Evolutionary conservation across 2,888 invertebrate species (phyloP).

Genomic region (Furcula furcula): DNA sequence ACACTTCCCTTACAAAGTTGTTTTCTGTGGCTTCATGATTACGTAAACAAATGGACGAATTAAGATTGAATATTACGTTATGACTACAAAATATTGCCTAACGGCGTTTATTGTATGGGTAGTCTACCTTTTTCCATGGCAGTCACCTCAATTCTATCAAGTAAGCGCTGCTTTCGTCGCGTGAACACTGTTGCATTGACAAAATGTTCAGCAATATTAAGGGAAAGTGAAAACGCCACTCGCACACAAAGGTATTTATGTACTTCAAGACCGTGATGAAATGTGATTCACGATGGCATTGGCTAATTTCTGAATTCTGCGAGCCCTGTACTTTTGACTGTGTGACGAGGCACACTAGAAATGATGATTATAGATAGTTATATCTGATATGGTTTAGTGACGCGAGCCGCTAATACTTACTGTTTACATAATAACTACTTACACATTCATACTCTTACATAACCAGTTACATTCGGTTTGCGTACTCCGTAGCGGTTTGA

Average conservation of each 20-base stretch:
- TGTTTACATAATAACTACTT: constrained; percentile 43
- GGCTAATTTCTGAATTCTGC: not conserved
- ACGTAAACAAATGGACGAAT: too few species aligned
- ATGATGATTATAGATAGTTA: constrained; percentile 8
- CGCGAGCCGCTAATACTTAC: constrained; percentile 34
- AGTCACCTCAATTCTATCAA: not conserved
- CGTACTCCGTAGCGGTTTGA: constrained; percentile 9
- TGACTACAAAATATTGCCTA: too few species aligned
- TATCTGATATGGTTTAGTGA: constrained; percentile 30
- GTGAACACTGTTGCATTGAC: constrained; percentile 1
- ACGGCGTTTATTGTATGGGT: not conserved
- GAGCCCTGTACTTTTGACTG: not conserved
- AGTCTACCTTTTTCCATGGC: too few species aligned
- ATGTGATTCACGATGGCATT: constrained; percentile 11
- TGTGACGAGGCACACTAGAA: not conserved
- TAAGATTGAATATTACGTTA: too few species aligned
- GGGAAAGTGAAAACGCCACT: constrained; percentile 20
- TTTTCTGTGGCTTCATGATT: too few species aligned
- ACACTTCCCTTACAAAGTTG: too few species aligned
- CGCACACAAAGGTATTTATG: constrained; percentile 2
- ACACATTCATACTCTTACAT: constrained; percentile 38
- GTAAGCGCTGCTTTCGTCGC: not conserved
- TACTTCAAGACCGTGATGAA: constrained; percentile 6
- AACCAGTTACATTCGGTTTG: constrained; percentile 6
- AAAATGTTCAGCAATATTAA: constrained; percentile 2